Evolutionary conservation across 2,888 invertebrate species (phyloP), one percentile per base, ranked within the genome.

Genomic region (Andricus quercusramuli): DNA sequence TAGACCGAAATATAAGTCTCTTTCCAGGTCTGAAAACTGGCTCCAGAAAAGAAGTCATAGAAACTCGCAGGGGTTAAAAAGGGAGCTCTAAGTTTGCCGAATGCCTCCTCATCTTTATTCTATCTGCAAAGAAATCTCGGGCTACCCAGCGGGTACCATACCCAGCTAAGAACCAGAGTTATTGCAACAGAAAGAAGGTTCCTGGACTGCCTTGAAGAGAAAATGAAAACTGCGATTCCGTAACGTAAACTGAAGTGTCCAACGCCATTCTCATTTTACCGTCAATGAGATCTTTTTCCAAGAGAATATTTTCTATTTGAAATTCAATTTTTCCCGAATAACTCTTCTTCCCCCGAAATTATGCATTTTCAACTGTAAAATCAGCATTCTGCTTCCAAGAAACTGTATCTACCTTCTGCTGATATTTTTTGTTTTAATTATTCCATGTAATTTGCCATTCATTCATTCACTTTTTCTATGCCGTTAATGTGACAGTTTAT

Each of bases 71-170:
- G 82, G 79, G 77, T 80, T 87, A 81, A 76, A 78, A 64, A 81
- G 81, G 80, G 77, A 81, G 80, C 83, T 84, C 83, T 82, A 83
- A 89, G 85, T 88, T 90, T 89, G 88, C 84, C 83, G 80, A 87
- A 87, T 85, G 86, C 82, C 83, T 85, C 86, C 81, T 84, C 89
- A 91, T 91, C 91, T 91, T 91, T 90, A 91, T 91, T 89, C 90
- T 90, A 91, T 91, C 91, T 91, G 91, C 86, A 91, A 91, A 91
- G 88, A 83, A 78, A 81, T 78, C 65, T 78, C 47, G 56, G 11
- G 47, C 29, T 64, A 70, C n/a, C 59, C 59, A 62, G 22, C 25
- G 59, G 22, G 59, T 62, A 62, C 59, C 59, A 62, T 51, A 20
- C 78, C 68, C 82, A 37, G 66, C 56, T 80, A 62, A 66, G 51